These are phyloP conservation scores for Acronicta alni DNA, from an alignment of 2,888 invertebrate species.

Conservation along the genomic window DNA sequence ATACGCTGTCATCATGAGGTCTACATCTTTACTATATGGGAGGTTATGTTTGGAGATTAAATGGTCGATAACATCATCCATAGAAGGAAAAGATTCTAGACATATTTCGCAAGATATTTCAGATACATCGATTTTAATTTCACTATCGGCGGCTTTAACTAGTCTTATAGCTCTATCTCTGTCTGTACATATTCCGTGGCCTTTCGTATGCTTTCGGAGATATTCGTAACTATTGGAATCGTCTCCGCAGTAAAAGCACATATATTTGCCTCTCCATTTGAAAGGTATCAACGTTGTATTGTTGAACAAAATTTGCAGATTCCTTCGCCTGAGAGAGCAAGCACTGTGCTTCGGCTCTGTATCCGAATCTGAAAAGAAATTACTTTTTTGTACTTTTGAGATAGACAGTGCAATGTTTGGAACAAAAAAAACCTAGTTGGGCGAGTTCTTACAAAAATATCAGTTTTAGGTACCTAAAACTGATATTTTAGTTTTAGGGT, in stretches of 20 bases:
- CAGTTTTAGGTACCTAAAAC: no score
- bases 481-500: no score
- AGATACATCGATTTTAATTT: constrained; percentile 81
- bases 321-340: constrained; percentile 61
- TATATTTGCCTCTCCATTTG: constrained; percentile 79
- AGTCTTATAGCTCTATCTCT: constrained; percentile 70
- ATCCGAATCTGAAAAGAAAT: constrained; percentile 83
- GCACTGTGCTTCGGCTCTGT: constrained; percentile 63
- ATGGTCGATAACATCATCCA: constrained; percentile 61
- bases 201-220: constrained; percentile 71
- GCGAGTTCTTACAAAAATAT: not conserved
- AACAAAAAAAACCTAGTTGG: not conserved
- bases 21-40: constrained; percentile 66
- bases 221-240: constrained; percentile 62
- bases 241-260: constrained; percentile 81
- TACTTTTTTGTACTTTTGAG: constrained; percentile 72
- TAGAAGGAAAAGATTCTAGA: constrained; percentile 42
- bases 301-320: constrained; percentile 80
- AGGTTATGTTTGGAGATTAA: constrained; percentile 70
- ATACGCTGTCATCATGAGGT: constrained; percentile 67
- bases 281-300: constrained; percentile 81
- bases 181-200: constrained; percentile 70
- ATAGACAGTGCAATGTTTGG: constrained; percentile 29
- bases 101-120: constrained; percentile 74
- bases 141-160: constrained; percentile 71